Evolutionary conservation across 2,888 invertebrate genomes (phyloP).

Genomic region (Chrysomela aeneicollis): DNA sequence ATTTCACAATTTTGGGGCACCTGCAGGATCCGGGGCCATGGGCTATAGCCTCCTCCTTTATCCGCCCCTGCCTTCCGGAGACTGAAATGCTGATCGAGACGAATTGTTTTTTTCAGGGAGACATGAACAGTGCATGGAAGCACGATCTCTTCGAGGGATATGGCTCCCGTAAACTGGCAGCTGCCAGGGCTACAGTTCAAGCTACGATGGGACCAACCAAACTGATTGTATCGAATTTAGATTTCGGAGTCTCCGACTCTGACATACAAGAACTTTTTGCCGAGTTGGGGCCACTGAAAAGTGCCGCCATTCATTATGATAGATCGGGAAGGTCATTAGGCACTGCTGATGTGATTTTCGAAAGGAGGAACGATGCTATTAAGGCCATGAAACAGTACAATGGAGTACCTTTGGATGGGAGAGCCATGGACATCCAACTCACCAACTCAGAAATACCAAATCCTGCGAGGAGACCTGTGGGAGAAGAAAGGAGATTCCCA

Average conservation of each 20-base stretch:
- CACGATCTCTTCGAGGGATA: conserved; percentile 94
- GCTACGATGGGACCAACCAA: conserved; percentile 75
- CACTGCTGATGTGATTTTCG: conserved; percentile 96
- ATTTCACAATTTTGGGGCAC: conserved; percentile 34
- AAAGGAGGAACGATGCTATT: conserved; percentile 90
- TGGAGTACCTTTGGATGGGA: conserved; percentile 95
- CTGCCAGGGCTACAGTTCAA: conserved; percentile 58
- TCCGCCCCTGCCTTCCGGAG: conserved; percentile 40
- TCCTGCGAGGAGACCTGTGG: conserved; percentile 58
- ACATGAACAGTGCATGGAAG: conserved; percentile 96
- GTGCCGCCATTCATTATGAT: conserved; percentile 96
- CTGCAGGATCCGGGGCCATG: no score
- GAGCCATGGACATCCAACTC: conserved; percentile 94
- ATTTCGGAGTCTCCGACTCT: conserved; percentile 96
- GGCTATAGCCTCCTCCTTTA: no score
- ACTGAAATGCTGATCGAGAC: conserved; percentile 50
- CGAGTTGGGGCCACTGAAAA: conserved; percentile 94
- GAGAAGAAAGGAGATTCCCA: conserved; percentile 48
- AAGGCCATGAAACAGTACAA: conserved; percentile 98
- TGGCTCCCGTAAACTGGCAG: conserved; percentile 62
- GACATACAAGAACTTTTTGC: conserved; percentile 97
- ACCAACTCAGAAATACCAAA: conserved; percentile 84
- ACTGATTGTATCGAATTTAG: conserved; percentile 93
- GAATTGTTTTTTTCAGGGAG: conserved; percentile 76
- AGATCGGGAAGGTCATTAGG: conserved; percentile 95